These are phyloP conservation scores for Cephus pygmeus DNA, from an alignment of 2,888 invertebrate species.

Conservation along the genomic window DNA sequence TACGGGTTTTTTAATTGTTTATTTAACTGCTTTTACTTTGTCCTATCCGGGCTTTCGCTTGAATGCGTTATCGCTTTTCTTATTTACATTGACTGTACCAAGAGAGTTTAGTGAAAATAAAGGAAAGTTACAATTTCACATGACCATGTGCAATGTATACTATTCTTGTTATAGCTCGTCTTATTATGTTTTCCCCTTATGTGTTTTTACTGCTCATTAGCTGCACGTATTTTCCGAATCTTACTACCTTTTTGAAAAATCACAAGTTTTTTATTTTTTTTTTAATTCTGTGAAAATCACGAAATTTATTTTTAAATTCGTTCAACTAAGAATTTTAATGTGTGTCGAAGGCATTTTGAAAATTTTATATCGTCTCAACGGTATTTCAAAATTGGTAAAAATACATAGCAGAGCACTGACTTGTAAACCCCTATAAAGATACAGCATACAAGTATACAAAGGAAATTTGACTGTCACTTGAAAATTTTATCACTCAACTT, in stretches of 20 bases:
- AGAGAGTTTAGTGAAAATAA: not conserved
- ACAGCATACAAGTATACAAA: no score
- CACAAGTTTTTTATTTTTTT: no score
- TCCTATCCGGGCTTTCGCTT: not conserved
- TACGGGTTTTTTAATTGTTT: not conserved
- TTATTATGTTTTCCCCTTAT: not conserved
- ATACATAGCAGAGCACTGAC: no score
- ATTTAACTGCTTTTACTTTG: not conserved
- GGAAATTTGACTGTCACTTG: no score
- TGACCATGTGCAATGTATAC: not conserved
- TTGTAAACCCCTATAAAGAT: no score
- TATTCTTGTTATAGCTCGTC: not conserved
- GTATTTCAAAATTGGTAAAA: not conserved
- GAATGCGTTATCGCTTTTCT: not conserved
- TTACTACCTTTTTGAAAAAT: no score
- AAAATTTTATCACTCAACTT: no score
- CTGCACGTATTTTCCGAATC: not conserved
- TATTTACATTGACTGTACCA: not conserved
- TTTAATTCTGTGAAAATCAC: no score
- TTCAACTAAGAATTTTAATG: no score
- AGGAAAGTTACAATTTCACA: not conserved
- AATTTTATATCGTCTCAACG: not conserved
- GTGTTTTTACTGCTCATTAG: not conserved
- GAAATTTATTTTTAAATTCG: no score
- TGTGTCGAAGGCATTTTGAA: not conserved